phyloP scores from a whole-genome alignment of 2,797 vertebrate species.

The Sebastes paucispinis region DNA sequence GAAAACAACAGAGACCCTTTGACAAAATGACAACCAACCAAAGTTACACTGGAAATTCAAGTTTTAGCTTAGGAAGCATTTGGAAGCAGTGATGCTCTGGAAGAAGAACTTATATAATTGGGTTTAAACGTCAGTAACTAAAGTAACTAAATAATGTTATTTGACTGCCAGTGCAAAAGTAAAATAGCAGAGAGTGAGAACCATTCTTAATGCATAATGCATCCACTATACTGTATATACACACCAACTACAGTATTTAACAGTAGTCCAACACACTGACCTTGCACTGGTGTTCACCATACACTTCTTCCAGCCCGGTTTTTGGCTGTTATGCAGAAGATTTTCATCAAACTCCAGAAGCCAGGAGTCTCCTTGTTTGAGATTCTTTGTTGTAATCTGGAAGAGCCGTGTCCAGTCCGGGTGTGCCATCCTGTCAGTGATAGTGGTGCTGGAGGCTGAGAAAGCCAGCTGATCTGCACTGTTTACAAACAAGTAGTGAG shows the following conservation, averaged over 20 bases:
- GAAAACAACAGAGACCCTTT: neutral
- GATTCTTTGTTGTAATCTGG: constrained; percentile 42
- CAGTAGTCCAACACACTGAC: constrained; percentile 40
- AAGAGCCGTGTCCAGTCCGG: constrained; percentile 71
- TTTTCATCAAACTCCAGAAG: constrained; percentile 52
- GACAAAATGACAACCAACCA: neutral
- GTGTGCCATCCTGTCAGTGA: constrained; percentile 19
- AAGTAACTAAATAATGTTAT: too few relatives aligned
- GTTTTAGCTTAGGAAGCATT: neutral
- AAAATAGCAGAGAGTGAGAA: neutral
- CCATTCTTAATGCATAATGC: too few relatives aligned
- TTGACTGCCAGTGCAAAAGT: neutral
- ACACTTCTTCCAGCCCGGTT: constrained; percentile 55
- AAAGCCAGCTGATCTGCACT: constrained; percentile 18
- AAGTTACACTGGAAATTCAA: neutral
- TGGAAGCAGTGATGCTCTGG: neutral
- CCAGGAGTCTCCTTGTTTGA: constrained; percentile 60
- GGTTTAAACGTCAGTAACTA: neutral
- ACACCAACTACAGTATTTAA: too few relatives aligned
- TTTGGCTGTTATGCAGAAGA: neutral
- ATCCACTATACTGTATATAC: too few relatives aligned
- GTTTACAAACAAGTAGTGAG: neutral
- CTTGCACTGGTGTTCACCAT: constrained; percentile 62
- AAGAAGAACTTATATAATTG: neutral
- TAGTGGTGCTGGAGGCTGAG: neutral